Conservation (phyloP, 1,140 invertebrate genomes). For the Drosophila lini region DNA sequence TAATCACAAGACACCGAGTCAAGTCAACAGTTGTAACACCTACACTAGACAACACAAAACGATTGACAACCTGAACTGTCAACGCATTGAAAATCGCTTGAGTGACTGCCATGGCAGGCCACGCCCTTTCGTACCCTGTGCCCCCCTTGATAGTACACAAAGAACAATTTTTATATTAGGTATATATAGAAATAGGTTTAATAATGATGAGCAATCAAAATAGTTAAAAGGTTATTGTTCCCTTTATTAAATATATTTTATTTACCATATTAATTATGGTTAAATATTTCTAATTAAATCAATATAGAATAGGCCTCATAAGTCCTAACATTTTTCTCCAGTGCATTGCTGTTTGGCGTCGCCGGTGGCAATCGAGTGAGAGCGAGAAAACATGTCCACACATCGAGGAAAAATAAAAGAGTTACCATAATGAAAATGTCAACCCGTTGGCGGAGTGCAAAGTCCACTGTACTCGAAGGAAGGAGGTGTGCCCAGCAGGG, state of each 20-base stretch:
- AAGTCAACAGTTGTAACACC: conserved; percentile 63
- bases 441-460: conserved; percentile 67
- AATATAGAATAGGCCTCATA: too few relatives aligned
- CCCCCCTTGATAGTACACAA: not conserved
- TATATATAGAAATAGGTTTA: not conserved
- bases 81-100: conserved; percentile 73
- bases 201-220: too few relatives aligned
- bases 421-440: conserved; percentile 76
- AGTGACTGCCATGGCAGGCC: conserved; percentile 57
- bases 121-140: conserved; percentile 35
- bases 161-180: too few relatives aligned
- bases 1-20: conserved; percentile 54
- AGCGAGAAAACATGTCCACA: conserved; percentile 44
- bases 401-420: conserved; percentile 33
- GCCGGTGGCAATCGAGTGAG: conserved; percentile 62
- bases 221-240: not conserved
- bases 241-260: not conserved
- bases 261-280: too few relatives aligned
- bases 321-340: not conserved
- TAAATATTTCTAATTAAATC: too few relatives aligned
- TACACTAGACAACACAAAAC: conserved; percentile 63
- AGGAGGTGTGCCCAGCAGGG: not conserved
- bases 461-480: conserved; percentile 47
- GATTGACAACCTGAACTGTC: conserved; percentile 77
- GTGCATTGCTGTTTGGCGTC: conserved; percentile 15